phyloP scores from a whole-genome alignment of 2,888 invertebrate genomes.

The Oligia latruncula region DNA sequence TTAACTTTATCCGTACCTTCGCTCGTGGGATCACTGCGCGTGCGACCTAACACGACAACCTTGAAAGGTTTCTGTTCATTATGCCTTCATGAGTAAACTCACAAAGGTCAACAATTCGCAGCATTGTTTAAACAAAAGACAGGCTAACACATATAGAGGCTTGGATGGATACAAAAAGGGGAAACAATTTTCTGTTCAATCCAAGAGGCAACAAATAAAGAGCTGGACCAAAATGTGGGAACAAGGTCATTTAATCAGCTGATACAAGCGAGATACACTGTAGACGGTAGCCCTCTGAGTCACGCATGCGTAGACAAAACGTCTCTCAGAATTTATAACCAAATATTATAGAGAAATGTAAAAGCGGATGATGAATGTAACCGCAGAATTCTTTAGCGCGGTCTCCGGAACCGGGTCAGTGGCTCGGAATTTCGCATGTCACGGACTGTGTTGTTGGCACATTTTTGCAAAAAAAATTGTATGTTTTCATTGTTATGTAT shows the following conservation, averaged over 20 bases:
- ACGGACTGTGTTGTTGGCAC: constrained; percentile 69
- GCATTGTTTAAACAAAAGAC: constrained; percentile 38
- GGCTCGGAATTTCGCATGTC: constrained; percentile 71
- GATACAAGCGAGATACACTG: constrained; percentile 46
- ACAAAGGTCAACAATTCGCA: constrained; percentile 51
- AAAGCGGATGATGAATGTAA: constrained; percentile 55
- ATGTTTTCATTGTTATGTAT: constrained; percentile 72
- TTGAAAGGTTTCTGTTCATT: constrained; percentile 58
- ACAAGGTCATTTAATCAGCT: constrained; percentile 67
- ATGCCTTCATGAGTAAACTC: constrained; percentile 33
- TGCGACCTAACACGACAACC: constrained; percentile 51
- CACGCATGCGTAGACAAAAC: constrained; percentile 63
- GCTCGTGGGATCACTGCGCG: constrained; percentile 39
- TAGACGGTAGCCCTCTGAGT: constrained; percentile 41
- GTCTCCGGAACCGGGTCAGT: constrained; percentile 74
- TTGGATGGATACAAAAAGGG: background rate
- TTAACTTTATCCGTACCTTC: constrained; percentile 20
- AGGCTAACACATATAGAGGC: constrained; percentile 1
- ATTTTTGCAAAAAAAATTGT: constrained; percentile 70
- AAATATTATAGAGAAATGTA: constrained; percentile 51
- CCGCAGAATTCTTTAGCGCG: constrained; percentile 60
- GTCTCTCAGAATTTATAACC: constrained; percentile 45
- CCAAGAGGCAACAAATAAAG: constrained; percentile 22
- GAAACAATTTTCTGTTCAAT: constrained; percentile 28
- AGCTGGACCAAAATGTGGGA: constrained; percentile 60